These are phyloP conservation scores for Sebastes hubbsi DNA, from an alignment of 2,797 vertebrate genomes.

Conservation along the genomic window DNA sequence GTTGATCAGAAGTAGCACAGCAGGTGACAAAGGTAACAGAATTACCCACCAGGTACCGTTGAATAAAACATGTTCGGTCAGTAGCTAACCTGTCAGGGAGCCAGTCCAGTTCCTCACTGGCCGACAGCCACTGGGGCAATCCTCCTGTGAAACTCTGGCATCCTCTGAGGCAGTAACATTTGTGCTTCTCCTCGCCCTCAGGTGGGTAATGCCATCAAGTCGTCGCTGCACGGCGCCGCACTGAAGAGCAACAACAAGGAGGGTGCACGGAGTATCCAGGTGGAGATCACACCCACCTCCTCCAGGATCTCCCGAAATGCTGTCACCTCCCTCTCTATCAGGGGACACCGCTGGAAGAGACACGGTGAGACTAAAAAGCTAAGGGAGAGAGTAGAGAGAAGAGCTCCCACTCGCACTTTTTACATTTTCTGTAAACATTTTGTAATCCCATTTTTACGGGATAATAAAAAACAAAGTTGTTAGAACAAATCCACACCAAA, in stretches of 20 bases:
- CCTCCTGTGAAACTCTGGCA: neutral
- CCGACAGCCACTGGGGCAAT: neutral
- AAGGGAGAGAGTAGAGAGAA: neutral
- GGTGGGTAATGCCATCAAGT: conserved; percentile 98
- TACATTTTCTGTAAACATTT: neutral
- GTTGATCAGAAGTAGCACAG: neutral
- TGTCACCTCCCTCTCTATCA: conserved; percentile 97
- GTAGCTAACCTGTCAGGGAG: neutral
- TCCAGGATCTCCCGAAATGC: conserved; percentile 98
- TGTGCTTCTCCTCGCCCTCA: conserved; percentile 56
- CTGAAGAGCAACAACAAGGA: conserved; percentile 93
- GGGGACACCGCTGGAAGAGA: conserved; percentile 98
- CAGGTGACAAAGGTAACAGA: neutral
- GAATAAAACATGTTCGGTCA: neutral
- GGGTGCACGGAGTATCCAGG: conserved; percentile 93
- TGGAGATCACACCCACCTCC: conserved; percentile 96
- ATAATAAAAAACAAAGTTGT: neutral
- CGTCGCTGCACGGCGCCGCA: conserved; percentile 89
- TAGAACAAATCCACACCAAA: conserved; percentile 8
- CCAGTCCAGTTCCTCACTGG: neutral
- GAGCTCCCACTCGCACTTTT: neutral
- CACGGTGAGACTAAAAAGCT: conserved; percentile 86
- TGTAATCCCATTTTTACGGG: neutral
- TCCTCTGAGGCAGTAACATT: neutral
- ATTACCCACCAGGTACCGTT: neutral